Base-by-base conservation (phyloP, 2,888 invertebrate genomes). In the Escarpia spicata region DNA sequence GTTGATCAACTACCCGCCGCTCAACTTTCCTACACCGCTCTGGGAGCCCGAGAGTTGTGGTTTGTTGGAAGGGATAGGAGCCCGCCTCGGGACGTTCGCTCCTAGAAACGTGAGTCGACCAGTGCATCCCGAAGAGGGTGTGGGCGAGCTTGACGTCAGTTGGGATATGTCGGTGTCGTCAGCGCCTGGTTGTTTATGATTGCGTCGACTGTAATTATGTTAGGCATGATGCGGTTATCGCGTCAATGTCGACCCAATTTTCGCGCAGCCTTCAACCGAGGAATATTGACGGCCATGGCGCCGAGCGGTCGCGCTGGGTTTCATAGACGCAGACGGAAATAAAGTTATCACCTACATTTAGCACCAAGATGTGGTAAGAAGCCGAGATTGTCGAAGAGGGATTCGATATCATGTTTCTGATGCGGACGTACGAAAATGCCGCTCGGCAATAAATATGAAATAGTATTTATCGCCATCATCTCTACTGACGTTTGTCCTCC, bases 241-340 rank as follows among this genome's bases (percentile, higher is more conserved):
- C 75, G 75, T 75, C 75, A n/a, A 75, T 75, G 75, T 75, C 75
- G 75, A 75, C 75, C 75, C 75, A 75, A 75, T 75, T 75, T 26
- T 4, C 75, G 75, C n/a, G 75, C 75, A 26, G 26, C 6, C 75
- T 6, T 75, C 75, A 75, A 26, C n/a, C n/a, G n/a, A 2, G 6
- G 26, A 19, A n/a, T 75, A 75, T 75, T 75, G 75, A 75, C 26
- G 75, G 75, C 2, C 75, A 26, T 26, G 75, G 75, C 75, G 75
- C 75, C 75, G 75, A 1, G 75, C 75, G 1, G 75, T 15, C 75
- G 75, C 19, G 26, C 26, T 2, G 19, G 26, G 75, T 75, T 75
- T 75, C 75, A 75, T n/a, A 75, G 75, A 75, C n/a, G 75, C 75
- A 75, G 19, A 75, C 75, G 19, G 75, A 75, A 75, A 75, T 75